Conservation (phyloP, 2,797 vertebrate genomes). For the Pachyuromys duprasi region DNA sequence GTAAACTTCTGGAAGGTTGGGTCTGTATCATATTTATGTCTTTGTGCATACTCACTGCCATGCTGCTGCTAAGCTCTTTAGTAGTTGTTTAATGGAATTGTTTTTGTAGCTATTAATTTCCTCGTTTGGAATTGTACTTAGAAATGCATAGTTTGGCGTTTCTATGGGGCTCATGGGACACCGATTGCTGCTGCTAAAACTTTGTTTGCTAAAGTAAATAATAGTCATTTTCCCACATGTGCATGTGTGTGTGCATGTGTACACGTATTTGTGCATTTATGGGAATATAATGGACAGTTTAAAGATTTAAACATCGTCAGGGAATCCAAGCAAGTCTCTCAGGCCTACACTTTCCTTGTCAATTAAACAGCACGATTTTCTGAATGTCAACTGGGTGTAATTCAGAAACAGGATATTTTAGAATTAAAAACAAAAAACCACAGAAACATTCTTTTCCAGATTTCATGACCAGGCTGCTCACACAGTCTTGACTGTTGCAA, state of each 20-base stretch:
- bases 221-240: background rate
- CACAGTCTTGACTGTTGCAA: background rate
- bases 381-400: conserved; percentile 35
- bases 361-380: conserved; percentile 30
- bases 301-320: conserved; percentile 11
- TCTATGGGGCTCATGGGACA: conserved; percentile 12
- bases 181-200: background rate
- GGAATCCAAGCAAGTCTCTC: background rate
- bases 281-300: background rate
- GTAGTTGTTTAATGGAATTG: background rate
- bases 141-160: background rate
- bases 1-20: background rate
- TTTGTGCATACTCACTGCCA: background rate
- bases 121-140: background rate
- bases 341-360: background rate
- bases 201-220: background rate
- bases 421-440: background rate
- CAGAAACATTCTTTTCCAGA: background rate
- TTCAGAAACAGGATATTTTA: conserved; percentile 58
- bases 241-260: background rate
- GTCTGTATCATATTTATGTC: background rate
- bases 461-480: conserved; percentile 46
- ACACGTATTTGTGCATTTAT: background rate
- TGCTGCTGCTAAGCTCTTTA: background rate
- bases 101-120: conserved; percentile 16